Percentiles rank a stretch among this genome's conserved stretches.
Evolutionary conservation across 1,140 invertebrate species (phyloP).

Genomic region (Episyrphus balteatus): DNA sequence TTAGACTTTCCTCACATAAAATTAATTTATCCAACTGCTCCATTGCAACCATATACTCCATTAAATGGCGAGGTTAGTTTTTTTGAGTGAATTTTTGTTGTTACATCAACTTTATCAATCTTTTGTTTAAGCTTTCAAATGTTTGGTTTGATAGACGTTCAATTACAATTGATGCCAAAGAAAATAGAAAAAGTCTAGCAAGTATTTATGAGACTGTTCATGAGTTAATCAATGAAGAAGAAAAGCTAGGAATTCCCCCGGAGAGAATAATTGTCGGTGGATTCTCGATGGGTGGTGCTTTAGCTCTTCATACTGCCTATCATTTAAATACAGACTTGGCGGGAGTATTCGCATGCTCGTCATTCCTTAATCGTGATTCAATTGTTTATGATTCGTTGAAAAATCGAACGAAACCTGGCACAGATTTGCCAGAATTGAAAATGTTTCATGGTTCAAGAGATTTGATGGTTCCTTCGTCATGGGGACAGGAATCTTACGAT

Average conservation of each 20-base stretch:
- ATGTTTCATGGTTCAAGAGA: conserved; percentile 45
- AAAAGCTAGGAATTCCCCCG: conserved; percentile 47
- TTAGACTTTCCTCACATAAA: conserved; percentile 56
- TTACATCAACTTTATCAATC: conserved; percentile 3
- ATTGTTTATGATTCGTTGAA: conserved; percentile 45
- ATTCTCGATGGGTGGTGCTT: conserved; percentile 65
- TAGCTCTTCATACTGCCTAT: conserved; percentile 55
- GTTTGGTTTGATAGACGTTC: conserved; percentile 60
- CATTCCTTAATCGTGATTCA: conserved; percentile 58
- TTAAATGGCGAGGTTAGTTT: conserved; percentile 42
- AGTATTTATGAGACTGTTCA: conserved; percentile 44
- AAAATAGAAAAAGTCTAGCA: conserved; percentile 47
- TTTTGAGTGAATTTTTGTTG: background rate
- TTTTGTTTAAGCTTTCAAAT: conserved; percentile 45
- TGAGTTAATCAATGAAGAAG: conserved; percentile 50
- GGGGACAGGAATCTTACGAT: conserved; percentile 42
- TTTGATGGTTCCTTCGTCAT: conserved; percentile 41
- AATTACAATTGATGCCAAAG: conserved; percentile 46
- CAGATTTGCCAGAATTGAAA: conserved; percentile 27
- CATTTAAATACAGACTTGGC: conserved; percentile 48
- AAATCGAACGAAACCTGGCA: conserved; percentile 6
- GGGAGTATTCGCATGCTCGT: conserved; percentile 58
- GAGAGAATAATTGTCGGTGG: conserved; percentile 59
- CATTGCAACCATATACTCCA: conserved; percentile 53
- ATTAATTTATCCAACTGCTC: conserved; percentile 59